Evolutionary conservation across 1,140 invertebrate genomes (phyloP).

Genomic region (Aculops lycopersici): DNA sequence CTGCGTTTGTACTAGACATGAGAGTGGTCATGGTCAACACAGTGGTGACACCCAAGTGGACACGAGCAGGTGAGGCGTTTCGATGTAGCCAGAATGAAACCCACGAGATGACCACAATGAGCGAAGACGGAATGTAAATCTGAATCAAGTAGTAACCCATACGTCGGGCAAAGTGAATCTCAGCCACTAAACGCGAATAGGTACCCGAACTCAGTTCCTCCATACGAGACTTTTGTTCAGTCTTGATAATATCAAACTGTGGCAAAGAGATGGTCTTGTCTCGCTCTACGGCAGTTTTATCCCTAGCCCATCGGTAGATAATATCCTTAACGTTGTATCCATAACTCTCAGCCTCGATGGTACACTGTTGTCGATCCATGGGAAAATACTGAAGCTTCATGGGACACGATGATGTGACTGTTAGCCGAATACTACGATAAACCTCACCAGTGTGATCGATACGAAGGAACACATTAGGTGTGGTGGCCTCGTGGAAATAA

Average conservation of each 20-base stretch:
- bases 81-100: constrained; percentile 15
- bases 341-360: constrained; percentile 21
- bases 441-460: constrained; percentile 75
- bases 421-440: constrained; percentile 54
- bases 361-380: constrained; percentile 18
- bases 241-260: neutral
- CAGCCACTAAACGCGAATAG: constrained; percentile 75
- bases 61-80: constrained; percentile 17
- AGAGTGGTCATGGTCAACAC: constrained; percentile 19
- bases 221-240: neutral
- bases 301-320: neutral
- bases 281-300: neutral
- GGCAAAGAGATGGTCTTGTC: neutral
- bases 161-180: constrained; percentile 79
- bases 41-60: constrained; percentile 18
- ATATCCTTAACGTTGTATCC: neutral
- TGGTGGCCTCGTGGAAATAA: constrained; percentile 84
- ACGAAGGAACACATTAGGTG: constrained; percentile 78
- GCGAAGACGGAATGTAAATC: constrained; percentile 19
- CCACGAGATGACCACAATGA: constrained; percentile 20
- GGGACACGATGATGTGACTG: constrained; percentile 3
- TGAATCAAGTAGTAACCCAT: constrained; percentile 26
- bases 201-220: constrained; percentile 26
- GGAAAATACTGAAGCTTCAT: constrained; percentile 18
- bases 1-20: constrained; percentile 20